These are phyloP conservation scores for Neria commutata DNA, from an alignment of 2,888 invertebrate species.

Conservation along the genomic window DNA sequence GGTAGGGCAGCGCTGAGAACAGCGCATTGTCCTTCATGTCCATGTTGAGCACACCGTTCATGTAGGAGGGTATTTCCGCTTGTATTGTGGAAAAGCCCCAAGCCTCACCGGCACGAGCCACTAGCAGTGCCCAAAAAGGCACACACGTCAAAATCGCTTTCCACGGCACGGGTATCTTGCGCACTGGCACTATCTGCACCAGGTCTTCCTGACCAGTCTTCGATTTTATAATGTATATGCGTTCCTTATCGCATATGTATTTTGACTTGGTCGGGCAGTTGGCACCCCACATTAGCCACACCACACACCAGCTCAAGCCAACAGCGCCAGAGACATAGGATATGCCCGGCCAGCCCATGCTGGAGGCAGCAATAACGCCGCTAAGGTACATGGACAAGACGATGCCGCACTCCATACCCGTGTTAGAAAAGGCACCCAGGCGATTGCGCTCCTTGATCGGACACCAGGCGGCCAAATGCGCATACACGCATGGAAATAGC, in stretches of 20 bases:
- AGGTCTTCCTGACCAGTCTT: conserved; percentile 32
- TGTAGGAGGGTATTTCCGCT: conserved; percentile 73
- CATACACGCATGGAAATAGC: conserved; percentile 71
- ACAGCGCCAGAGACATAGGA: conserved; percentile 68
- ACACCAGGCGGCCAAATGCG: conserved; percentile 71
- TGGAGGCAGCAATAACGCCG: conserved; percentile 67
- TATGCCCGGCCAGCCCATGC: conserved; percentile 71
- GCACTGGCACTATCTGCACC: conserved; percentile 16
- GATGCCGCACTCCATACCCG: conserved; percentile 72
- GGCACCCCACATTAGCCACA: conserved; percentile 67
- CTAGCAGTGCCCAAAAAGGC: conserved; percentile 67
- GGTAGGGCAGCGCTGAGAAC: conserved; percentile 65
- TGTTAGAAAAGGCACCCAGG: conserved; percentile 65
- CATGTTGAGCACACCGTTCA: conserved; percentile 68
- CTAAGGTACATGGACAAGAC: conserved; percentile 69
- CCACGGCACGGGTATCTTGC: conserved; percentile 68
- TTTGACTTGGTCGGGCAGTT: conserved; percentile 66
- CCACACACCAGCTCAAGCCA: conserved; percentile 64
- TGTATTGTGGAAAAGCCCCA: conserved; percentile 77
- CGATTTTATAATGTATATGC: conserved; percentile 66
- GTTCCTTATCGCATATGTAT: conserved; percentile 66
- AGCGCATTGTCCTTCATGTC: conserved; percentile 66
- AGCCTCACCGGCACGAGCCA: conserved; percentile 70
- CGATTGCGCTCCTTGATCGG: conserved; percentile 70
- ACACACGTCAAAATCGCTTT: conserved; percentile 67